These are phyloP conservation scores for Noctua fimbriata DNA, from an alignment of 2,888 invertebrate genomes.

Conservation along the genomic window DNA sequence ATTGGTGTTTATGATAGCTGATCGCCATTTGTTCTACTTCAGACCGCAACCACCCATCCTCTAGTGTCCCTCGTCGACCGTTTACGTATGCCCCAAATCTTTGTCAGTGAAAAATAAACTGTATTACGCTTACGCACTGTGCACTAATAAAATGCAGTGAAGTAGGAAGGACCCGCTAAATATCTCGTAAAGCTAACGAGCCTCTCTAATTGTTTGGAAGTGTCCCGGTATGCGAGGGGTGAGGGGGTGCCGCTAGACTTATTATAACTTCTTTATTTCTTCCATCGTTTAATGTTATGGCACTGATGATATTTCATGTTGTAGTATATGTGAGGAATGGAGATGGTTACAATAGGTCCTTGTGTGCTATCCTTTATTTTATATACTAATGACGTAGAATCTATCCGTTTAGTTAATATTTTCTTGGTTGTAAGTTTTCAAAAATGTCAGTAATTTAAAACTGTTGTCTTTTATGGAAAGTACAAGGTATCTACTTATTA, in stretches of 20 bases:
- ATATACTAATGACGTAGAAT: too few relatives aligned
- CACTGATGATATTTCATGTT: conserved; percentile 83
- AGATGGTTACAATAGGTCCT: conserved; percentile 3
- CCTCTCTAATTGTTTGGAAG: conserved; percentile 89
- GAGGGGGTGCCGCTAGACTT: conserved; percentile 70
- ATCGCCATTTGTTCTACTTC: not conserved
- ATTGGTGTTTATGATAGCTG: not conserved
- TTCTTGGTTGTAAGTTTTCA: not conserved
- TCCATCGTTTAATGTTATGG: conserved; percentile 84
- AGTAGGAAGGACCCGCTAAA: conserved; percentile 74
- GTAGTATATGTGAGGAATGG: conserved; percentile 64
- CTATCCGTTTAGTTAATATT: not conserved
- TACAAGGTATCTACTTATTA: not conserved
- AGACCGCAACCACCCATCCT: not conserved
- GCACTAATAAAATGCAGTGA: conserved; percentile 79
- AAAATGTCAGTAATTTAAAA: not conserved
- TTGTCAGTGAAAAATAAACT: conserved; percentile 51
- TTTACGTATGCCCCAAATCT: conserved; percentile 12
- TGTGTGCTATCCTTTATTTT: not conserved
- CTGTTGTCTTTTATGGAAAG: not conserved
- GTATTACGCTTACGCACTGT: conserved; percentile 45
- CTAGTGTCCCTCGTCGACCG: not conserved
- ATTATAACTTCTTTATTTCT: conserved; percentile 81
- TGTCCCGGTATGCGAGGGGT: conserved; percentile 76
- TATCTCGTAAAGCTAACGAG: conserved; percentile 86